Evolutionary conservation across 2,888 invertebrate genomes (phyloP).

Genomic region (Parnassius smintheus): DNA sequence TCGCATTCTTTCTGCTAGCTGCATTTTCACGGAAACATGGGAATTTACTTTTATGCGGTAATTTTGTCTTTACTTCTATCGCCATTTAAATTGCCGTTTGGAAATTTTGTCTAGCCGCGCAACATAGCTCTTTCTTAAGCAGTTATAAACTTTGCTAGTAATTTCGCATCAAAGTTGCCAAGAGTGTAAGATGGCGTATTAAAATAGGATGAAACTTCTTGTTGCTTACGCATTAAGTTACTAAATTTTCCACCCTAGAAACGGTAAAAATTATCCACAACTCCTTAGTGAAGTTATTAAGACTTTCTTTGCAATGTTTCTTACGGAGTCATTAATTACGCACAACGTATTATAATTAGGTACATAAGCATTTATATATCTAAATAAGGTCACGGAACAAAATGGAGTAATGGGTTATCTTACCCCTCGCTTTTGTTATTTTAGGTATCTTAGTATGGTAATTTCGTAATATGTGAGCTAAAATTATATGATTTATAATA

Average conservation of each 20-base stretch:
- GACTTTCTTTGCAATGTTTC: not conserved
- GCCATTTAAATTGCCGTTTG: conserved; percentile 8
- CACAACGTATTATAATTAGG: no score
- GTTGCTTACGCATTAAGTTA: conserved; percentile 15
- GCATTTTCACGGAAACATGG: not conserved
- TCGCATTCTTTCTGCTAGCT: not conserved
- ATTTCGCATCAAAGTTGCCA: conserved; percentile 22
- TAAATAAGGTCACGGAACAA: no score
- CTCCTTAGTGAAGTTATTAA: not conserved
- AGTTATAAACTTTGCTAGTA: conserved; percentile 16
- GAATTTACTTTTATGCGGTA: not conserved
- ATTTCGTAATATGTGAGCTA: no score
- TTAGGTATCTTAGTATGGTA: no score
- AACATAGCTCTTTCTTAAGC: conserved; percentile 11
- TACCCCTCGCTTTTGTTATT: no score
- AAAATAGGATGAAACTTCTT: conserved; percentile 16
- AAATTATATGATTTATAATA: no score
- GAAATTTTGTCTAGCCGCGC: conserved; percentile 13
- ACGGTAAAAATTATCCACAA: conserved; percentile 1
- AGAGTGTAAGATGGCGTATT: conserved; percentile 11
- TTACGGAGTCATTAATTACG: no score
- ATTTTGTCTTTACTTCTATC: not conserved
- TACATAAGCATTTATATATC: no score
- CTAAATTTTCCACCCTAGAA: conserved; percentile 5
- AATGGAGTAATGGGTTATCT: no score